Base-by-base conservation (phyloP, 1,140 invertebrate species). In the Leptinotarsa texana region DNA sequence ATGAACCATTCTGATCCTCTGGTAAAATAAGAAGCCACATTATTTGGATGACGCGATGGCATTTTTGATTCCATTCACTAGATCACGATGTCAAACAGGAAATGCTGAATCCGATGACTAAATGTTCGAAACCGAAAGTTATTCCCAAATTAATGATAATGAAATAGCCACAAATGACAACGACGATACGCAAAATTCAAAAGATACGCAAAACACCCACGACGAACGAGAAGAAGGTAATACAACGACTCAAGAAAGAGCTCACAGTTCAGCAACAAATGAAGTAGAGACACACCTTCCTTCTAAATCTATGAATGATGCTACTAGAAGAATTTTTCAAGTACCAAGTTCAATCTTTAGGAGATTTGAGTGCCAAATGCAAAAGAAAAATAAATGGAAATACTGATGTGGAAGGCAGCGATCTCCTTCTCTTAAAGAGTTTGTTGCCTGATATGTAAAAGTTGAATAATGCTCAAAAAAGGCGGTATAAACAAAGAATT, bases 1-100 rank as follows among this genome's bases (percentile, higher is more conserved):
- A 33, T 1, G 48, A 69, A 69, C 33, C 67, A 69, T 69, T 42
- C 67, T 33, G 67, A 69, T 69, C 3, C 42, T 69, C 42, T 69
- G 67, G 67, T 69, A 15, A 42, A 69, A 69, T 13, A 69, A 69
- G 3, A 69, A 18, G 67, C 27, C 27, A 57, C 51, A n/a, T 57
- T n/a, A n/a, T 57, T n/a, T 57, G n/a, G 15, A 57, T n/a, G 15
- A 57, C 4, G 2, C 51, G n/a, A 57, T 57, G 13, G 51, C 4
- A 48, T 49, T 48, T n/a, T 69, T 69, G 27, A 48, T 69, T 42
- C 67, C 15, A 33, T 69, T 69, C 13, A 69, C 67, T 49, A 69
- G 8, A 69, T 49, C 67, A 21, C 3, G 33, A 69, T 48, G 33
- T 49, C 67, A 69, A 69, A 69, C 42, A 17, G 67, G 67, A 17